phyloP scores from a whole-genome alignment of 2,888 invertebrate species.

The Darwinula stevensoni region DNA sequence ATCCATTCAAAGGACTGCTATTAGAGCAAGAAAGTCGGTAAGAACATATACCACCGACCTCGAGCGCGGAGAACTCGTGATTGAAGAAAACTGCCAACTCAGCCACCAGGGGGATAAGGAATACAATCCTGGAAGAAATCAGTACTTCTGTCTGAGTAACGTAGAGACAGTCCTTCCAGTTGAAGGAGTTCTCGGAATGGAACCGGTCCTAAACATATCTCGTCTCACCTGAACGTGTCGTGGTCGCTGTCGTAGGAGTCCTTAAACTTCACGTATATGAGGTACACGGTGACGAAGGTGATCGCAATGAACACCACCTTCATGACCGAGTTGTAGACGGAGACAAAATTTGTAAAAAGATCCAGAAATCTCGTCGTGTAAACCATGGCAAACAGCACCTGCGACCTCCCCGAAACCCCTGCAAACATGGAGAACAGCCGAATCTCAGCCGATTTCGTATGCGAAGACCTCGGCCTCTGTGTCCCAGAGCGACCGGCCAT shows the following conservation, averaged over 20 bases:
- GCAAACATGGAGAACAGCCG: constrained; percentile 13
- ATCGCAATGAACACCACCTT: constrained; percentile 61
- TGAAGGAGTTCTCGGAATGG: not conserved
- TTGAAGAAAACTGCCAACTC: constrained; percentile 68
- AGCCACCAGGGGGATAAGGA: constrained; percentile 57
- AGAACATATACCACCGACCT: too few relatives aligned
- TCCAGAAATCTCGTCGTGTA: constrained; percentile 83
- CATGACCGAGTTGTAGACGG: constrained; percentile 84
- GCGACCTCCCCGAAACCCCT: constrained; percentile 91
- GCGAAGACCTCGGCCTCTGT: too few relatives aligned
- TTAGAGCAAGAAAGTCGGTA: too few relatives aligned
- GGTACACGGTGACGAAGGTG: constrained; percentile 64
- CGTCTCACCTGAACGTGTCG: constrained; percentile 54
- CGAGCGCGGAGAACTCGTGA: constrained; percentile 72
- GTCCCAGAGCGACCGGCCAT: too few relatives aligned
- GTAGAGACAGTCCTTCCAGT: not conserved
- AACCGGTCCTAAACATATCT: not conserved
- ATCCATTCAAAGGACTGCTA: too few relatives aligned
- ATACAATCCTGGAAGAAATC: constrained; percentile 38
- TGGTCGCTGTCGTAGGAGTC: constrained; percentile 93
- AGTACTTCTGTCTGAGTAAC: constrained; percentile 8
- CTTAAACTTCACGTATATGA: constrained; percentile 91
- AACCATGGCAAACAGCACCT: constrained; percentile 75
- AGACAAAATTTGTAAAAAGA: constrained; percentile 74
- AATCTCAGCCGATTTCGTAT: too few relatives aligned